These are phyloP conservation scores for Vulpes lagopus DNA, from an alignment of 2,113 vertebrate genomes.

Conservation along the genomic window DNA sequence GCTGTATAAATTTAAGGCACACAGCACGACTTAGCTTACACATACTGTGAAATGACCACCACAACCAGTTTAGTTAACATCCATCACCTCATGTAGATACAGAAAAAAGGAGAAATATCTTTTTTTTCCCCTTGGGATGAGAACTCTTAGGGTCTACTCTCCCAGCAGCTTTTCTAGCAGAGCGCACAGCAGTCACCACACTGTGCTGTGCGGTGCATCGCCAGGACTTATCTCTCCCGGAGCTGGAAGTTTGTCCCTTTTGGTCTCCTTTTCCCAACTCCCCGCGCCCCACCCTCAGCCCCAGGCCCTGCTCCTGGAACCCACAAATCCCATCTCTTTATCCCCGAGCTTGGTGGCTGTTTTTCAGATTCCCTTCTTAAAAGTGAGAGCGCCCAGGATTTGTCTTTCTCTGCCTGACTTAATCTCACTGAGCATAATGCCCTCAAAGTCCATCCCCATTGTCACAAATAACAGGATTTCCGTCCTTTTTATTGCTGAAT, in stretches of 20 bases:
- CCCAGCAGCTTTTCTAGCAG: neutral
- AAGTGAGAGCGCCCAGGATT: neutral
- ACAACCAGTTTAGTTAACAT: no score
- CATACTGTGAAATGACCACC: neutral
- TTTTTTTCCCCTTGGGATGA: neutral
- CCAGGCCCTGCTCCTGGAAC: neutral
- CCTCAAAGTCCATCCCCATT: neutral
- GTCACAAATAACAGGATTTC: neutral
- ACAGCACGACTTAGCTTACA: neutral
- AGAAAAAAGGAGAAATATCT: neutral
- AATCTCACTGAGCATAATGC: neutral
- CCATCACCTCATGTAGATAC: neutral
- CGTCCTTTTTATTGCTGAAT: neutral
- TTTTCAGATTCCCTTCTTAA: neutral
- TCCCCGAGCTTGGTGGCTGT: neutral
- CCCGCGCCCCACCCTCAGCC: neutral
- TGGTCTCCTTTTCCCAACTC: neutral
- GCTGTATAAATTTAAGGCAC: accelerated
- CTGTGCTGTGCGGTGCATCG: accelerated
- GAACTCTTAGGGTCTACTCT: neutral
- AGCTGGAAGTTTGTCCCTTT: neutral
- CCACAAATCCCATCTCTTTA: neutral
- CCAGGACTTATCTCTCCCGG: neutral
- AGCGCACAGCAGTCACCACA: neutral
- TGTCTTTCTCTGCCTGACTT: neutral